Base-by-base conservation (phyloP, 2,113 vertebrate species). In the Benitochromis conjunctus region DNA sequence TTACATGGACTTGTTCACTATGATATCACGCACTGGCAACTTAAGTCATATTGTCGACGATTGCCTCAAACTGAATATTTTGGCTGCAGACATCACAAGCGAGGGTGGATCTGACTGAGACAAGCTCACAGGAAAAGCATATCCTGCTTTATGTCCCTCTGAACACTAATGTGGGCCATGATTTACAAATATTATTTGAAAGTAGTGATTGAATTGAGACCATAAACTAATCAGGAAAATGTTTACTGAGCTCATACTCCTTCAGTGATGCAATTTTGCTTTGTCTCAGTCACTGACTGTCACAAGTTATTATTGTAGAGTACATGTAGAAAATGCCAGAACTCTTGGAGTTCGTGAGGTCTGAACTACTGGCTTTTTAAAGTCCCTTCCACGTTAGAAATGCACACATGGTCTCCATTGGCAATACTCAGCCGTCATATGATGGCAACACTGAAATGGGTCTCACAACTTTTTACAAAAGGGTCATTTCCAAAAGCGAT, bases 341-440 rank as follows among this genome's bases (percentile, higher is more conserved):
- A 76, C 16, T 13, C 69, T 51, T 26, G 19, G 43, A 51, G 43
- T 19, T 76, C 6, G 2, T 13, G 16, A n/a, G 26, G 43, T 76
- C 69, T 51, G 51, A 76, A 31, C 43, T 51, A 16, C 46, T n/a
- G 69, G 16, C 51, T 31, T 51, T 26, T 74, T 24, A 74, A 12
- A 74, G 43, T 7, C 9, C 9, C 43, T 74, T 24, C 16, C 9
- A 26, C 4, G 6, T 12, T 29, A 51, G 14, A 76, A 51, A 51
- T 2, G 31, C 69, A 51, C 26, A 76, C 1, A 0, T n/a, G 43
- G 43, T 38, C 7, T 31, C 69, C 0, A 51, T 2, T 6, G 69
- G 69, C 43, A 51, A 51, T 19, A 18, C 24, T 31, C 16, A 51
- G n/a, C 16, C 69, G 31, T 48, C 69, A 76, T 29, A 31, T 13